Evolutionary conservation across 2,888 invertebrate species (phyloP).

Genomic region (Epistrophella euchroma): DNA sequence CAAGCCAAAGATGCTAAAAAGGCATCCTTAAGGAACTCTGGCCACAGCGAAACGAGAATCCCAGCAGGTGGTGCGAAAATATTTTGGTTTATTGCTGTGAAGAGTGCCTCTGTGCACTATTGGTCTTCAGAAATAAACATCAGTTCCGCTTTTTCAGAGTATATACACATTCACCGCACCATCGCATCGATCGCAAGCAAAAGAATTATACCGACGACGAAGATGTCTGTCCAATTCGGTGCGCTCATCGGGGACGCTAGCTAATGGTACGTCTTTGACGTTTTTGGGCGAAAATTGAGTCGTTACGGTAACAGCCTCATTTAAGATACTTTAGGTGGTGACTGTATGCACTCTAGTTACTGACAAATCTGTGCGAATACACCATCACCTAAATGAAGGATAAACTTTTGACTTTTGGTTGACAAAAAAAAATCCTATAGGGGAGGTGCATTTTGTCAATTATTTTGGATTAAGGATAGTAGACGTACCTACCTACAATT

Average conservation of each 20-base stretch:
- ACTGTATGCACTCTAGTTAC: slow-evolving; percentile 66
- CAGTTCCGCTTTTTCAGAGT: slow-evolving; percentile 61
- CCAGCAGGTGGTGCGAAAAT: slow-evolving; percentile 72
- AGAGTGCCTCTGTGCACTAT: slow-evolving; percentile 68
- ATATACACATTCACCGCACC: no score
- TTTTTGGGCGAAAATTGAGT: slow-evolving; percentile 53
- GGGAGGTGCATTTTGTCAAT: slow-evolving; percentile 65
- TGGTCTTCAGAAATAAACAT: slow-evolving; percentile 31
- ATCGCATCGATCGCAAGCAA: neutral
- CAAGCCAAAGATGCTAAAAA: slow-evolving; percentile 52
- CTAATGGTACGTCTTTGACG: slow-evolving; percentile 41
- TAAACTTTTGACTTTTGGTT: slow-evolving; percentile 35
- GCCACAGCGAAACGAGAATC: slow-evolving; percentile 64
- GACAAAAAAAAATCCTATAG: neutral
- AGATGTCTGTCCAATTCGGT: slow-evolving; percentile 57
- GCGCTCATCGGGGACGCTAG: slow-evolving; percentile 63
- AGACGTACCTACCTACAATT: neutral
- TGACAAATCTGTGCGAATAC: slow-evolving; percentile 34
- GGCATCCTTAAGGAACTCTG: slow-evolving; percentile 54
- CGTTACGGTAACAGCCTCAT: slow-evolving; percentile 70
- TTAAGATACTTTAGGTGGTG: slow-evolving; percentile 56
- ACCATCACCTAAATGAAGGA: slow-evolving; percentile 37
- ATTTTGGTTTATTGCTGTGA: slow-evolving; percentile 72
- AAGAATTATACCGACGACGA: slow-evolving; percentile 43
- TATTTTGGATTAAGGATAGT: slow-evolving; percentile 56